Base-by-base conservation (phyloP, 2,888 invertebrate genomes). In the Eutolmus rufibarbis region DNA sequence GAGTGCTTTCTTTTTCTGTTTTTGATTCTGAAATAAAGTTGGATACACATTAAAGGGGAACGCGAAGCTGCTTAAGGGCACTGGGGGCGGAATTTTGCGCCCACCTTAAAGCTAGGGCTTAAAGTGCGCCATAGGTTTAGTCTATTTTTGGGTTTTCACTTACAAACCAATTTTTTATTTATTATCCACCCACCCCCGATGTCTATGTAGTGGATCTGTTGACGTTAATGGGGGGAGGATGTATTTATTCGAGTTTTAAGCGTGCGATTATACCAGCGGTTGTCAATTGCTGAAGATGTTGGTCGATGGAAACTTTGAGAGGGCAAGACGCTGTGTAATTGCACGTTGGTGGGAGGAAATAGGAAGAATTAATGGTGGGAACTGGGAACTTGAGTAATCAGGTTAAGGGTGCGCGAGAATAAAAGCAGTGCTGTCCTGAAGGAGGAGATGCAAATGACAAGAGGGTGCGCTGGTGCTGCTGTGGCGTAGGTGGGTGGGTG, bases 21-120 rank as follows among this genome's bases (percentile, higher is more conserved):
- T 87, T 85, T 86, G 82, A 88, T 81, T 87, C 87, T 84, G 74
- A 85, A 87, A 88, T 88, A 88, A 88, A 88, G 88, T 88, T 88
- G 87, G 87, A 87, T 87, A 87, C 87, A 88, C 87, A 88, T 88
- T 88, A 88, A 88, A 88, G 88, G 87, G 78, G 88, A 88, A 86
- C 88, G 74, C 86, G 66, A 46, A 81, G 82, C 23, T 31, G 40
- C 43, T 76, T 76, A 57, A 81, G 85, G 76, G 79, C 31, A 51
- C 40, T 23, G 79, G 23, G 28, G 57, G 86, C 14, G 40, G 77
- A 16, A 12, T n/a, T 56, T 7, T 31, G 16, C 40, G 74, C 81
- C 74, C 82, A 88, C 78, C 86, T 88, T 88, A 88, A 88, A 88
- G 88, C 79, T 31, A 12, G n/a, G 57, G 19, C 82, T 88, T 88